Conservation (phyloP, 2,888 invertebrate genomes). For the Onthophagus sagittarius region DNA sequence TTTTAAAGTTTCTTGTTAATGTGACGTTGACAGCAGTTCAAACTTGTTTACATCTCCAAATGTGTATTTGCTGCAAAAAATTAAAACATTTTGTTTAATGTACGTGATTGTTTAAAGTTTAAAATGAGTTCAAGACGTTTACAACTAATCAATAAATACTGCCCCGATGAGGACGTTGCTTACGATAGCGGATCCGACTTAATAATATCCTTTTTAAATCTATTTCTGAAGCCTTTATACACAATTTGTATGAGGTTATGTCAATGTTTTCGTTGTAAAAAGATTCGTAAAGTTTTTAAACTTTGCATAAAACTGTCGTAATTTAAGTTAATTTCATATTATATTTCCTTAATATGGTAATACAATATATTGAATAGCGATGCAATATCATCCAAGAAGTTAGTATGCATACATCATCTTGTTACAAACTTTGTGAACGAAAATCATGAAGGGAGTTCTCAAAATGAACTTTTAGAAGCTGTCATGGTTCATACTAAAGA, state of each 20-base stretch:
- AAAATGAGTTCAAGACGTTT: neutral
- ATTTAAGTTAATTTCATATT: too few species aligned
- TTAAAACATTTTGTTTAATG: neutral
- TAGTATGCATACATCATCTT: neutral
- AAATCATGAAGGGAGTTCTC: neutral
- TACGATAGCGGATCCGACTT: neutral
- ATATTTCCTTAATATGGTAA: neutral
- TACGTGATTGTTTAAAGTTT: neutral
- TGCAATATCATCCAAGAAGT: neutral
- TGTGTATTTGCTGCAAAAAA: too few species aligned
- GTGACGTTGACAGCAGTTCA: too few species aligned
- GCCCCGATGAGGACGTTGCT: neutral
- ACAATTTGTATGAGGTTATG: neutral
- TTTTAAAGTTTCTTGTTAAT: too few species aligned
- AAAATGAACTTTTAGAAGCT: conserved; percentile 16
- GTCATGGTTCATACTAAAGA: conserved; percentile 22
- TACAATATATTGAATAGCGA: neutral
- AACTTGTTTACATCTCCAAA: neutral
- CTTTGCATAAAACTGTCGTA: too few species aligned
- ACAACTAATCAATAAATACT: neutral
- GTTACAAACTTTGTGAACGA: neutral
- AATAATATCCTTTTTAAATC: neutral
- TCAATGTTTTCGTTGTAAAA: neutral
- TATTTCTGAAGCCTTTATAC: too few species aligned
- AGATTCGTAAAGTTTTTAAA: too few species aligned